Percentiles rank a stretch among this genome's conserved stretches.
These are phyloP conservation scores for Nannospalax galili DNA, from an alignment of 2,113 vertebrate species.

Conservation along the genomic window DNA sequence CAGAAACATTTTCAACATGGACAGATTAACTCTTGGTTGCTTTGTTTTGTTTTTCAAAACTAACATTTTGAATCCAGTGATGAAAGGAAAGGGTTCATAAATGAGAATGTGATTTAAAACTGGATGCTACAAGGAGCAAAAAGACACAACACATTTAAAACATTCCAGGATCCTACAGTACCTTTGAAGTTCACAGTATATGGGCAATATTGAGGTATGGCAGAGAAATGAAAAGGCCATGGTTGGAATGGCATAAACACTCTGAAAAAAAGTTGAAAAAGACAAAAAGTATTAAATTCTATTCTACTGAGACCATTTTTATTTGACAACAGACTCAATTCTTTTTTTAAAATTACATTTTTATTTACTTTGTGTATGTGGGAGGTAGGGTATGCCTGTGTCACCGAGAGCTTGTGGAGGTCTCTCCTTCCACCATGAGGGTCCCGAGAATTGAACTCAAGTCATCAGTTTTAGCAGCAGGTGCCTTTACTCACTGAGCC, in stretches of 20 bases:
- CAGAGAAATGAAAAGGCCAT: constrained; percentile 99
- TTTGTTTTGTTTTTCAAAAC: constrained; percentile 37
- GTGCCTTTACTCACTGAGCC: not conserved
- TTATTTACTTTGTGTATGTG: not conserved
- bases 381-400: no score
- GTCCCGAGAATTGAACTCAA: not conserved
- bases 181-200: constrained; percentile 95
- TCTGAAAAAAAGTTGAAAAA: constrained; percentile 87
- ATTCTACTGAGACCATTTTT: constrained; percentile 38
- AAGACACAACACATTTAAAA: constrained; percentile 32
- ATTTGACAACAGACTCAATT: constrained; percentile 35
- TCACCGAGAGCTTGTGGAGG: not conserved
- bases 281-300: constrained; percentile 53
- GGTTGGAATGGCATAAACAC: constrained; percentile 95
- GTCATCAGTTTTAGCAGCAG: not conserved
- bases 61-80: constrained; percentile 41
- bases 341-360: not conserved
- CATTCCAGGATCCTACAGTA: constrained; percentile 67
- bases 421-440: not conserved
- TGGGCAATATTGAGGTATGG: constrained; percentile 96
- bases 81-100: constrained; percentile 10
- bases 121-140: constrained; percentile 1
- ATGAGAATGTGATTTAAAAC: not conserved
- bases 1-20: not conserved
- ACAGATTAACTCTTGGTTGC: not conserved